Percentiles rank a stretch among this genome's conserved stretches.
Evolutionary conservation across 2,888 invertebrate species (phyloP).

Genomic region (Ellobium chinense): DNA sequence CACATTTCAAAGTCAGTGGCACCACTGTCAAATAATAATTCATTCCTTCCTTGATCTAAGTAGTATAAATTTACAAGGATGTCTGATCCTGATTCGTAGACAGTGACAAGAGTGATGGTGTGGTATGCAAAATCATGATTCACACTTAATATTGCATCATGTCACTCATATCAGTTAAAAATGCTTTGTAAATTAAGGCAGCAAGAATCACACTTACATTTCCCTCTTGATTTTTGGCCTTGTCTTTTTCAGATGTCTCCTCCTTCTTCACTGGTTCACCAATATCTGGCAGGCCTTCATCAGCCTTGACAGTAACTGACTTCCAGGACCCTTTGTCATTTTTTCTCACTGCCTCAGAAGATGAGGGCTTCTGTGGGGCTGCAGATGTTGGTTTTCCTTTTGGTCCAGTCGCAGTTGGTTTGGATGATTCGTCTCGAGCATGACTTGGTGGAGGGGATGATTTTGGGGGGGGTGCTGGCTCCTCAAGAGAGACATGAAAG

Average conservation of each 20-base stretch:
- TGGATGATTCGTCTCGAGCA: background rate
- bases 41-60: too few species aligned
- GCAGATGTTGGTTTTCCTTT: background rate
- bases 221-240: background rate
- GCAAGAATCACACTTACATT: background rate
- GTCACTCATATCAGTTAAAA: too few species aligned
- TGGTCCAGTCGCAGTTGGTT: background rate
- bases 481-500: background rate
- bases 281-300: background rate
- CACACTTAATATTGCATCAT: too few species aligned
- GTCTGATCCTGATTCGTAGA: too few species aligned
- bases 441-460: background rate
- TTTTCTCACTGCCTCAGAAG: background rate
- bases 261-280: background rate
- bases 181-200: too few species aligned
- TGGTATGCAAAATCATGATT: too few species aligned
- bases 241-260: background rate
- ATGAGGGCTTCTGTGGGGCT: background rate
- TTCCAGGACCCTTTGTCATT: constrained; percentile 3
- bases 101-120: too few species aligned
- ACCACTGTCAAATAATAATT: too few species aligned
- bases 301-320: background rate
- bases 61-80: too few species aligned
- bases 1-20: too few species aligned
- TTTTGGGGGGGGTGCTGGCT: background rate